Conservation (phyloP, 2,888 invertebrate species). For the Drosophila dives region DNA sequence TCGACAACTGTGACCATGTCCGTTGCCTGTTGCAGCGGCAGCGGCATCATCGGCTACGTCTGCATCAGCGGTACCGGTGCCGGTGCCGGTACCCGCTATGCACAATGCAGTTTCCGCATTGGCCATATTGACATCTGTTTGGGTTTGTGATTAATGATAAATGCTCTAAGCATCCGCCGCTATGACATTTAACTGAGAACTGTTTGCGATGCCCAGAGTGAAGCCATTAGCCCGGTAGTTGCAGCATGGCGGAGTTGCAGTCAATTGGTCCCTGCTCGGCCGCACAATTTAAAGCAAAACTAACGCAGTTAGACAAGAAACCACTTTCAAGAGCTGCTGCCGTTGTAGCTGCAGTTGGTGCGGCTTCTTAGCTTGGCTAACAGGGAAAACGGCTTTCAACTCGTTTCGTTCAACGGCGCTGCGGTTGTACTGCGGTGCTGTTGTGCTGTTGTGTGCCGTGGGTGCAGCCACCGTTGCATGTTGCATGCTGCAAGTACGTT, state of each 20-base stretch:
- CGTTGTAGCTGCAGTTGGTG: constrained; percentile 14
- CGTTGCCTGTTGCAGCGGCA: constrained; percentile 30
- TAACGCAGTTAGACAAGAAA: constrained; percentile 80
- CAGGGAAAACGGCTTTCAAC: constrained; percentile 80
- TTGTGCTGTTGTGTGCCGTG: constrained; percentile 70
- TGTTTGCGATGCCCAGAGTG: constrained; percentile 32
- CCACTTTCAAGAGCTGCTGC: constrained; percentile 74
- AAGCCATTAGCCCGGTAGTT: constrained; percentile 58
- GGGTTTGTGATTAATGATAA: constrained; percentile 78
- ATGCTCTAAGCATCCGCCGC: constrained; percentile 72
- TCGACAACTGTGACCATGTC: constrained; percentile 23
- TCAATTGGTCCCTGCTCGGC: constrained; percentile 53
- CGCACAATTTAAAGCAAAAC: constrained; percentile 77
- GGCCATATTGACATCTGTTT: constrained; percentile 72
- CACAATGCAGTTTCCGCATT: constrained; percentile 62
- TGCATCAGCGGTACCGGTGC: constrained; percentile 14
- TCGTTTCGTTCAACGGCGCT: constrained; percentile 60
- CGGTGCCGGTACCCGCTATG: constrained; percentile 31
- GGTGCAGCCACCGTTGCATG: constrained; percentile 74
- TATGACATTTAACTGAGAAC: constrained; percentile 67
- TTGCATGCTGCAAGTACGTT: constrained; percentile 76
- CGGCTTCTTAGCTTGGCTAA: constrained; percentile 57
- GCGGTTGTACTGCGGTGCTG: constrained; percentile 29
- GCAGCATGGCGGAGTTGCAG: constrained; percentile 5
- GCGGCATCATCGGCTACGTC: constrained; percentile 11